Base-by-base conservation (phyloP, 2,797 vertebrate genomes). In the Chaetophractus vellerosus region DNA sequence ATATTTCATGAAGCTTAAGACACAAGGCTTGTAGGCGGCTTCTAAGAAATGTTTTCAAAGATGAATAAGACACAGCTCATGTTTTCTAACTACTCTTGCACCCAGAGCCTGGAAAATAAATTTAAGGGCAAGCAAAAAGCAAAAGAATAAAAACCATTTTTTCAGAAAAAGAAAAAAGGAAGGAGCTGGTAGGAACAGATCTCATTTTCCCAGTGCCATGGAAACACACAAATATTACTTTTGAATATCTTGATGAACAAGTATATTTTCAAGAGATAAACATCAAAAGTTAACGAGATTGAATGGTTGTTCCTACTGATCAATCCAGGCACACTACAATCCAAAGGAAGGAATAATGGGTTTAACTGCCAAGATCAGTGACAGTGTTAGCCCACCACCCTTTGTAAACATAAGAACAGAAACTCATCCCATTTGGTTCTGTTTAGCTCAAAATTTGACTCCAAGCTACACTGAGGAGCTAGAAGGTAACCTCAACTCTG, bases 31-130 rank as follows among this genome's bases (percentile, higher is more conserved):
- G 68, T n/a, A 59, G 57, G 87, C 82, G 14, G 0, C 11, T 11
- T 28, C 76, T 80, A 69, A 55, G 45, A 91, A 96, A 84, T 26
- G 83, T 57, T 76, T 33, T 75, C 15, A 81, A 75, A 90, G 23
- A 57, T 11, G 28, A 55, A 50, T 69, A 88, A 79, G 63, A 55
- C 31, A 81, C 11, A 50, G 2, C 28, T 16, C 9, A 1, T n/a
- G 15, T 76, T 81, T 85, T 82, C 85, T 89, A 84, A 52, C 36
- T n/a, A 50, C 31, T 63, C 33, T n/a, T 90, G 31, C 5, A 61
- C 52, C 9, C n/a, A 87, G 9, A 92, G 36, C 26, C 45, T 72
- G 45, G 28, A 33, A 64, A 19, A 24, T 52, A 95, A 87, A 68
- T 33, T n/a, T 74, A 71, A 69, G 33, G 23, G 41, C 31, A 33